Evolutionary conservation across 1,140 invertebrate genomes (phyloP).

Genomic region (Campoletis sonorensis): DNA sequence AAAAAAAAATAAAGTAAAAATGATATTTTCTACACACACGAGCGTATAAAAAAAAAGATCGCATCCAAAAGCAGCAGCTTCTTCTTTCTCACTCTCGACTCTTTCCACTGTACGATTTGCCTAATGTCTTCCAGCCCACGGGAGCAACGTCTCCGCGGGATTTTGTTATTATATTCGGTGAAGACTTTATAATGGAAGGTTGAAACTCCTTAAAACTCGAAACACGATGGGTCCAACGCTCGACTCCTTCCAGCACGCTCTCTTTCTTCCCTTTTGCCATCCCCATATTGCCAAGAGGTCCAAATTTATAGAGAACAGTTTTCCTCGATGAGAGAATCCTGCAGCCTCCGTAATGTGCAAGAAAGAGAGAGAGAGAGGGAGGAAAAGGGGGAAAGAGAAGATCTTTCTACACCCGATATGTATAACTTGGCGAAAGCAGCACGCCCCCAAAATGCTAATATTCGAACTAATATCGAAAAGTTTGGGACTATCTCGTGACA

Average conservation of each 20-base stretch:
- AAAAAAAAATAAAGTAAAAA: not conserved
- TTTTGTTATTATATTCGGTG: conserved; percentile 75
- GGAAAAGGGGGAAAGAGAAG: too few species aligned
- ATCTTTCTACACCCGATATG: too few species aligned
- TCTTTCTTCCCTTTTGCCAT: conserved; percentile 33
- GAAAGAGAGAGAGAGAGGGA: too few species aligned
- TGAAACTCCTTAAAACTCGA: conserved; percentile 74
- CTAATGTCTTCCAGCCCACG: conserved; percentile 75
- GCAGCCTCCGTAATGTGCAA: too few species aligned
- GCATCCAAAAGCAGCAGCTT: not conserved
- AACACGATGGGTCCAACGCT: conserved; percentile 6
- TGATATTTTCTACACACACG: not conserved
- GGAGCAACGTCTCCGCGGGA: conserved; percentile 58
- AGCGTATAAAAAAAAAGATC: not conserved
- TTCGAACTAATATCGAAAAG: too few species aligned
- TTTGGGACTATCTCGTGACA: too few species aligned
- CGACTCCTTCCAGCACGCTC: not conserved
- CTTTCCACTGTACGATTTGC: conserved; percentile 65
- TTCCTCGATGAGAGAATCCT: not conserved
- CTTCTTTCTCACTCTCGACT: not conserved
- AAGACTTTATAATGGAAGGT: conserved; percentile 76
- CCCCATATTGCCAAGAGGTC: conserved; percentile 34
- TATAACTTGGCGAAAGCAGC: too few species aligned
- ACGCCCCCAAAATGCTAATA: too few species aligned
- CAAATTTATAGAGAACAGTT: conserved; percentile 25